Evolutionary conservation across 1,140 invertebrate species (phyloP).

Genomic region (Euschistus heros): DNA sequence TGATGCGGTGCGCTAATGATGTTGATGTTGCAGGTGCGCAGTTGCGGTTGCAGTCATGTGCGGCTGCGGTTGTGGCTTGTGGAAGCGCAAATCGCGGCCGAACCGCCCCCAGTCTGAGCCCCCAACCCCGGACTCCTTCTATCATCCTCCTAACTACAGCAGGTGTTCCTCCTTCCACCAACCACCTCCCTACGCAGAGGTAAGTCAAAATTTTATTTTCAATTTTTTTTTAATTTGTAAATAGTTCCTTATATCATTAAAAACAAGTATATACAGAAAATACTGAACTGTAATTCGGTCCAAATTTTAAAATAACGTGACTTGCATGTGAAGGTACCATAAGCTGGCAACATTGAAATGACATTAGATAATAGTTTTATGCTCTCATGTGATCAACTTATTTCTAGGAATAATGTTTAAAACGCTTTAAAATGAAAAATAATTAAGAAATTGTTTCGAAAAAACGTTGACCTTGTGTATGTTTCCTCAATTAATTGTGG

Average conservation of each 20-base stretch:
- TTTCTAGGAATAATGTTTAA: too few species aligned
- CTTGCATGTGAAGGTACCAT: too few species aligned
- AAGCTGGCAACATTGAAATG: too few species aligned
- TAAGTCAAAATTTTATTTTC: slow-evolving; percentile 34
- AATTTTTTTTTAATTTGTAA: background rate
- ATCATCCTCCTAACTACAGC: slow-evolving; percentile 64
- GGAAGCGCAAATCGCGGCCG: slow-evolving; percentile 32
- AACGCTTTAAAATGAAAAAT: too few species aligned
- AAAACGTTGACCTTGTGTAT: too few species aligned
- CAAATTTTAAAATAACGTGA: too few species aligned
- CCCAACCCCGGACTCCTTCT: slow-evolving; percentile 55
- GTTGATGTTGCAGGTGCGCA: slow-evolving; percentile 26
- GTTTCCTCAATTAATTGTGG: too few species aligned
- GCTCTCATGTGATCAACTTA: too few species aligned
- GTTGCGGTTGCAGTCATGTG: slow-evolving; percentile 27
- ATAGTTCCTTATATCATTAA: background rate
- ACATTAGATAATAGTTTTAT: too few species aligned
- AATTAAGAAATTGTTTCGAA: too few species aligned
- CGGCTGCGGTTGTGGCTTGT: slow-evolving; percentile 42
- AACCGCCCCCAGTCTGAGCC: slow-evolving; percentile 47
- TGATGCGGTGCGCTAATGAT: too few species aligned
- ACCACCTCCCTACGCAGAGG: slow-evolving; percentile 69
- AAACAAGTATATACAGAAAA: background rate
- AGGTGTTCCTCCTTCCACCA: slow-evolving; percentile 67
- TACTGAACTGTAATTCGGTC: background rate